Conservation (phyloP, 2,888 invertebrate genomes). For the Andricus curvator region DNA sequence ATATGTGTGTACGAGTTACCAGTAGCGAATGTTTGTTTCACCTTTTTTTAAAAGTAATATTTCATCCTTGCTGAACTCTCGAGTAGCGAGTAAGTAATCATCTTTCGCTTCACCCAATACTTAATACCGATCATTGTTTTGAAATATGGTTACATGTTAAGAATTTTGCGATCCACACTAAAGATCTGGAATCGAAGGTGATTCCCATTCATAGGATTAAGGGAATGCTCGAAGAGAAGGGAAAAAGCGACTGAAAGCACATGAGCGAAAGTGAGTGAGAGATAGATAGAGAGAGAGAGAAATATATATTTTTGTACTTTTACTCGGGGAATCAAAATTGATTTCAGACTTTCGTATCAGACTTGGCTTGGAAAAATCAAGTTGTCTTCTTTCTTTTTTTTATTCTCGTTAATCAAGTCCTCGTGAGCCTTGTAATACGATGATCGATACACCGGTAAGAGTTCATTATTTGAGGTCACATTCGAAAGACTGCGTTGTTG, state of each 20-base stretch:
- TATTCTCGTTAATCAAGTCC: constrained; percentile 47
- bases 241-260: constrained; percentile 43
- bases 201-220: constrained; percentile 53
- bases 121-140: constrained; percentile 19
- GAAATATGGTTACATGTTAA: constrained; percentile 49
- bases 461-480: constrained; percentile 69
- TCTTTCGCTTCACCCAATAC: constrained; percentile 12
- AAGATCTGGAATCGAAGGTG: constrained; percentile 49
- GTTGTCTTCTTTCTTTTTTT: constrained; percentile 43
- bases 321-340: constrained; percentile 54
- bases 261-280: constrained; percentile 46
- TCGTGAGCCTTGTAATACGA: constrained; percentile 46
- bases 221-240: constrained; percentile 53
- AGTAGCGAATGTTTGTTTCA: constrained; percentile 57
- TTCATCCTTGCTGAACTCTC: constrained; percentile 8
- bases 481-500: constrained; percentile 64
- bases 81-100: constrained; percentile 33
- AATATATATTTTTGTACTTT: constrained; percentile 66
- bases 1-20: constrained; percentile 68
- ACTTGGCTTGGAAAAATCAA: constrained; percentile 46
- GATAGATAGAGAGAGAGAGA: constrained; percentile 38
- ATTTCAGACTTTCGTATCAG: constrained; percentile 48
- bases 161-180: constrained; percentile 48
- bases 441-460: constrained; percentile 56
- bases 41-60: constrained; percentile 44